Conservation (phyloP, 2,888 invertebrate species). For the Julus scanicus region DNA sequence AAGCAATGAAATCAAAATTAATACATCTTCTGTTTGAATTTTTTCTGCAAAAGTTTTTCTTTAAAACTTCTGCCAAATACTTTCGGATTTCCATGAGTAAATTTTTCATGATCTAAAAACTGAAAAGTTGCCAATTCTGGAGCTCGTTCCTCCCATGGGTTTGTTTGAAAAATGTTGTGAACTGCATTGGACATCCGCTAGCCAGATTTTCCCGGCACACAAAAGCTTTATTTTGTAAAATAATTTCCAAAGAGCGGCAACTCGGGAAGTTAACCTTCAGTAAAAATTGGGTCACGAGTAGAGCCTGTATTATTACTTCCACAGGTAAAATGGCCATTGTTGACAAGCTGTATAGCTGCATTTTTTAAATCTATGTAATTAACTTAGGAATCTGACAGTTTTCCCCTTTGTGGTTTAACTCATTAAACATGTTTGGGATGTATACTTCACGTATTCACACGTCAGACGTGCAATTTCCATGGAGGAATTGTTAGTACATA, state of each 20-base stretch:
- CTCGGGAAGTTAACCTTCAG: slow-evolving; percentile 1
- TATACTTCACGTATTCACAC: not conserved
- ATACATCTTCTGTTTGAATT: too few relatives aligned
- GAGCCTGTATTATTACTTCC: not conserved
- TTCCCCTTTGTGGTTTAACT: not conserved
- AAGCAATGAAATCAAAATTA: too few relatives aligned
- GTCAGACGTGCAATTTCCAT: not conserved
- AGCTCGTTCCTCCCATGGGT: too few relatives aligned
- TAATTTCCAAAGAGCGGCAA: not conserved
- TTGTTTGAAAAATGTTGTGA: too few relatives aligned
- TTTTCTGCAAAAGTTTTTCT: too few relatives aligned
- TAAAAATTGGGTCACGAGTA: not conserved
- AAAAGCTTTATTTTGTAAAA: too few relatives aligned
- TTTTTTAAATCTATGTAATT: not conserved
- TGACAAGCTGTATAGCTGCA: not conserved
- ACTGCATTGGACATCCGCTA: too few relatives aligned
- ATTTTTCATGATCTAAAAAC: too few relatives aligned
- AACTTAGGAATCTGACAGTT: not conserved
- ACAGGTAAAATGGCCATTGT: not conserved
- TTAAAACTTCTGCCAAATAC: too few relatives aligned
- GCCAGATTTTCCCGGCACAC: too few relatives aligned
- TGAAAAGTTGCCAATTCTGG: too few relatives aligned
- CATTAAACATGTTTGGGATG: not conserved
- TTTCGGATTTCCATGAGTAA: too few relatives aligned
- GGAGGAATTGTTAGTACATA: not conserved